Base-by-base conservation (phyloP, 2,113 vertebrate species). In the Halcyon senegalensis region DNA sequence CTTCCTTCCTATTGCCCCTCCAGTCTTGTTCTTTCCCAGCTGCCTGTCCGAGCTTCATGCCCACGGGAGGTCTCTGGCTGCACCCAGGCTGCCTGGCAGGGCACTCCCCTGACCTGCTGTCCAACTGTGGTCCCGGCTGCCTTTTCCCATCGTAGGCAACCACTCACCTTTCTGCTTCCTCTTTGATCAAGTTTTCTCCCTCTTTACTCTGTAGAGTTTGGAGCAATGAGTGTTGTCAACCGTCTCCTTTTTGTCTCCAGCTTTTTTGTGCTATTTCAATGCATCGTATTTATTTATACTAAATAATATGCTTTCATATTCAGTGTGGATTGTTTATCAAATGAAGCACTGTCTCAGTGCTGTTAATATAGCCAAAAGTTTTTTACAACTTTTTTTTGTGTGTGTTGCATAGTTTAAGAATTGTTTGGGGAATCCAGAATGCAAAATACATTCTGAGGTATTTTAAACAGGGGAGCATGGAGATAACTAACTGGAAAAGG, bases 81-180 rank as follows among this genome's bases (percentile, higher is more conserved):
- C 17, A 1, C 14, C 15, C 1, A 0, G 50, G 79, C 70, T 48
- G 31, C 82, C 53, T 31, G 77, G 25, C 68, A 7, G 64, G 9
- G 30, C n/a, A 1, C 2, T 21, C 13, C 68, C 24, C 4, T 15
- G 16, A 0, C 9, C 1, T 0, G 3, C 16, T 7, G 1, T 10
- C 35, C 13, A 2, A 0, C 60, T 55, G 21, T 48, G 48, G 2
- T 41, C 85, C 77, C 58, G 20, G 51, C 0, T 15, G 43, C 35
- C 67, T 44, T 17, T 35, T 25, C 44, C 58, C 41, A 8, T 13
- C 66, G 11, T 8, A 15, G 12, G 0, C 16, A 46, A 15, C 17
- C 27, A 7, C 89, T 95, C 76, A 21, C 91, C 84, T 75, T 48
- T 25, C 76, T 64, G 75, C 83, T 50, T n/a, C 88, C 66, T 59